phyloP scores from a whole-genome alignment of 2,888 invertebrate species.

The Tupiocoris notatus region DNA sequence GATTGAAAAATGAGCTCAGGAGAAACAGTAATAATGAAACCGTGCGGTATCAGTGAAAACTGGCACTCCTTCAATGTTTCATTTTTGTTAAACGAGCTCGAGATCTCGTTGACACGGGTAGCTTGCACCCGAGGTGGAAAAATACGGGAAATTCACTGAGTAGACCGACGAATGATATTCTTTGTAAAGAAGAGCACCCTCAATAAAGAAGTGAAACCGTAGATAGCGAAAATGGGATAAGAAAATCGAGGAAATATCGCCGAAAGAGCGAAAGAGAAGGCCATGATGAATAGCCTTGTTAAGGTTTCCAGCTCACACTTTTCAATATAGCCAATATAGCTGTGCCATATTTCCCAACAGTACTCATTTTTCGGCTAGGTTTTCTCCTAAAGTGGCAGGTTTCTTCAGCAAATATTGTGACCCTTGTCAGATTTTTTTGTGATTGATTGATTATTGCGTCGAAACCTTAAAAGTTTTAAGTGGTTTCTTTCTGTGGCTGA shows the following conservation, averaged over 20 bases:
- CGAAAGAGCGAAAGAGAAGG: background rate
- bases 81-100: background rate
- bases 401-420: background rate
- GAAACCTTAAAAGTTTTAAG: background rate
- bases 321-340: background rate
- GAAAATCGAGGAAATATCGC: background rate
- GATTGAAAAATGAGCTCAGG: too few species aligned
- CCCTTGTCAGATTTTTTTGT: too few species aligned
- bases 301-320: background rate
- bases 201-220: background rate
- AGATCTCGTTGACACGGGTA: background rate
- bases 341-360: background rate
- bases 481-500: background rate
- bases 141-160: background rate
- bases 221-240: background rate
- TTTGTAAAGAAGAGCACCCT: background rate
- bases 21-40: too few species aligned
- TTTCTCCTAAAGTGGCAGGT: background rate
- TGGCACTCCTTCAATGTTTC: too few species aligned
- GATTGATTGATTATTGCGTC: background rate
- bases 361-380: background rate
- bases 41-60: too few species aligned
- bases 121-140: background rate
- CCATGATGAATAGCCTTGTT: background rate
- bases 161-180: background rate